Conservation (phyloP, 2,888 invertebrate species). For the Hemistola chrysoprasaria region DNA sequence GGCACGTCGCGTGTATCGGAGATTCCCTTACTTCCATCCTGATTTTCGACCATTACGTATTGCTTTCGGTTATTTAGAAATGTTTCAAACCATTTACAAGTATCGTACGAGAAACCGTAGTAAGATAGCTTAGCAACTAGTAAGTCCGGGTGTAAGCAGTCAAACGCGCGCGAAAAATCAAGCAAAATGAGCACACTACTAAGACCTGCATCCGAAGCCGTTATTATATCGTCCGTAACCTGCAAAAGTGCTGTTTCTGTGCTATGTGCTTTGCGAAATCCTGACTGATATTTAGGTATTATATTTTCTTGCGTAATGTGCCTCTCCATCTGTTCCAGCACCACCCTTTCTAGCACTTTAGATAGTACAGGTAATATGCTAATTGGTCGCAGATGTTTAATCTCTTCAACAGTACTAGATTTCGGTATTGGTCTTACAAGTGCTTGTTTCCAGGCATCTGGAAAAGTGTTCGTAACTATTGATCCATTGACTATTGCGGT, state of each 20-base stretch:
- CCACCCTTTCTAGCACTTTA: conserved; percentile 15
- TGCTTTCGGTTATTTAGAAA: conserved; percentile 11
- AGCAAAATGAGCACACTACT: conserved; percentile 16
- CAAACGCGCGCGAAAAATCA: conserved; percentile 25
- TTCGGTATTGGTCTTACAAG: conserved; percentile 6
- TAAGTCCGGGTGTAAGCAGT: conserved; percentile 12
- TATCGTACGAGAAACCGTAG: conserved; percentile 5
- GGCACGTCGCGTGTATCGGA: neutral
- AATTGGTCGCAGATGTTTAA: conserved; percentile 26
- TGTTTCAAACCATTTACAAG: conserved; percentile 13
- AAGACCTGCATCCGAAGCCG: conserved; percentile 18
- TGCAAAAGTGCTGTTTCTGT: conserved; percentile 21
- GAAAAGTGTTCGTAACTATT: conserved; percentile 1
- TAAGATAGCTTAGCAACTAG: conserved; percentile 13
- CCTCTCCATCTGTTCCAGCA: conserved; percentile 1
- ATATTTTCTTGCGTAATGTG: conserved; percentile 5
- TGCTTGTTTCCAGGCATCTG: conserved; percentile 2
- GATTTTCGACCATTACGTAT: neutral
- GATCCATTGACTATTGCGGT: conserved; percentile 1
- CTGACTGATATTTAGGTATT: conserved; percentile 8
- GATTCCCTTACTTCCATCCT: neutral
- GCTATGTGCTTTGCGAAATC: conserved; percentile 11
- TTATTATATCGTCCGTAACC: conserved; percentile 20
- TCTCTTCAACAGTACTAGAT: conserved; percentile 2
- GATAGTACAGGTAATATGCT: conserved; percentile 22